These are phyloP conservation scores for Anastrepha obliqua DNA, from an alignment of 1,140 invertebrate species.

Conservation along the genomic window DNA sequence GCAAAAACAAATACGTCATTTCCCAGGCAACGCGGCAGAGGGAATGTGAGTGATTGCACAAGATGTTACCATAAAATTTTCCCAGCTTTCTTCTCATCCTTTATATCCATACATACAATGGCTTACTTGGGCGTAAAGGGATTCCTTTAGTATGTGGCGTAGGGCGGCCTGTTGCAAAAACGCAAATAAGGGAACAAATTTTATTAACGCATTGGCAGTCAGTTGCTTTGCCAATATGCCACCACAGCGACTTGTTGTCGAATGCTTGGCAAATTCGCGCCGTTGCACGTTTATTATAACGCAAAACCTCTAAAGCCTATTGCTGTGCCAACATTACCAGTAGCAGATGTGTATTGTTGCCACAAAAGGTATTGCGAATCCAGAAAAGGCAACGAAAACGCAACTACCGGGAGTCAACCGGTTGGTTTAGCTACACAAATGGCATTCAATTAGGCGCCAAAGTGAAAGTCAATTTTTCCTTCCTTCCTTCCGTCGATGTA, in stretches of 20 bases:
- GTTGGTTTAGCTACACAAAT: constrained; percentile 23
- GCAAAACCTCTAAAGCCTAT: constrained; percentile 29
- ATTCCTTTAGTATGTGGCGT: not conserved
- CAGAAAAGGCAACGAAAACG: constrained; percentile 1
- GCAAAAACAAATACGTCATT: constrained; percentile 51
- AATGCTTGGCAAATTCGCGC: constrained; percentile 12
- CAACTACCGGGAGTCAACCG: not conserved
- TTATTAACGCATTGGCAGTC: not conserved
- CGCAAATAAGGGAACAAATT: constrained; percentile 43
- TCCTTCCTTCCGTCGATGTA: not conserved
- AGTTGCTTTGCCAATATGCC: not conserved
- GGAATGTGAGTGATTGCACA: constrained; percentile 13
- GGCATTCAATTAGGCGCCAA: constrained; percentile 40
- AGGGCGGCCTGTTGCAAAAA: constrained; percentile 5
- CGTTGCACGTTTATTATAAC: constrained; percentile 42
- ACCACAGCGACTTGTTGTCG: not conserved
- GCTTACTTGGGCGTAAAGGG: not conserved
- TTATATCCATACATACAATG: not conserved
- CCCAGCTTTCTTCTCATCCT: not conserved
- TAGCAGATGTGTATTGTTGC: not conserved
- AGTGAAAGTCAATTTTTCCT: constrained; percentile 48
- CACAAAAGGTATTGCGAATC: not conserved
- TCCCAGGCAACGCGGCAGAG: not conserved
- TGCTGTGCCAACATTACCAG: not conserved
- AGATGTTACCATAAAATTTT: constrained; percentile 33